phyloP scores from a whole-genome alignment of 2,888 invertebrate species.

The Amphipyra tragopoginis region DNA sequence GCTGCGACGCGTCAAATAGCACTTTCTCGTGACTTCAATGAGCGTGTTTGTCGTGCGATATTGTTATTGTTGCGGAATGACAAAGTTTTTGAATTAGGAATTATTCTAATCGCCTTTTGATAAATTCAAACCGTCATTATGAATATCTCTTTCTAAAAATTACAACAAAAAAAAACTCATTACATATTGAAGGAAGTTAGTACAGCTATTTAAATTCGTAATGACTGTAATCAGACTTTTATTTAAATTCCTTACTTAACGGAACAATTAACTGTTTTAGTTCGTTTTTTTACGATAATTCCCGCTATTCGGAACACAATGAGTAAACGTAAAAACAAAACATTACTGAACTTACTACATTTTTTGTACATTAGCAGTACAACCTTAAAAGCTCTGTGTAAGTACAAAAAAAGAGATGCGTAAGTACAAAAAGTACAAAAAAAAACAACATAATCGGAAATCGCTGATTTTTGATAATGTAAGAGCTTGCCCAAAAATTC shows the following conservation, averaged over 20 bases:
- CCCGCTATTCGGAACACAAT: slow-evolving; percentile 1
- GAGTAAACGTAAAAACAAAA: slow-evolving; percentile 6
- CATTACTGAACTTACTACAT: slow-evolving; percentile 20
- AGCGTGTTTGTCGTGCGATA: slow-evolving; percentile 3
- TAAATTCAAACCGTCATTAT: not conserved
- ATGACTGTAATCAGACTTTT: slow-evolving; percentile 8
- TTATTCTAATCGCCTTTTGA: not conserved
- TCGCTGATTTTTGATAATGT: slow-evolving; percentile 50
- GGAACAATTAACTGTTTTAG: slow-evolving; percentile 18
- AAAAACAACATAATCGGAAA: slow-evolving; percentile 30
- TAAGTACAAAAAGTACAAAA: slow-evolving; percentile 14
- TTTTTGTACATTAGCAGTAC: not conserved
- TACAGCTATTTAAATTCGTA: slow-evolving; percentile 13
- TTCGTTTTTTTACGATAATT: slow-evolving; percentile 20
- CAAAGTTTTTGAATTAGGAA: slow-evolving; percentile 15
- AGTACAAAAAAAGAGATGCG: not conserved
- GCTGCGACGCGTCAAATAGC: slow-evolving; percentile 53
- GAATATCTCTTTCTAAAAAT: too few relatives aligned
- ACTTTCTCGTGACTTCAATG: slow-evolving; percentile 39
- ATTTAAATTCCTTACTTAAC: slow-evolving; percentile 18
- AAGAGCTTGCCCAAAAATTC: slow-evolving; percentile 29
- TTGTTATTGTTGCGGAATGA: not conserved
- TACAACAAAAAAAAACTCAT: too few relatives aligned
- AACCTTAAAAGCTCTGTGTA: slow-evolving; percentile 6
- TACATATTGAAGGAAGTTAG: not conserved